Percentiles rank a stretch among this genome's conserved stretches.
Conservation (phyloP, 2,113 vertebrate species). For the Barnardius zonarius region DNA sequence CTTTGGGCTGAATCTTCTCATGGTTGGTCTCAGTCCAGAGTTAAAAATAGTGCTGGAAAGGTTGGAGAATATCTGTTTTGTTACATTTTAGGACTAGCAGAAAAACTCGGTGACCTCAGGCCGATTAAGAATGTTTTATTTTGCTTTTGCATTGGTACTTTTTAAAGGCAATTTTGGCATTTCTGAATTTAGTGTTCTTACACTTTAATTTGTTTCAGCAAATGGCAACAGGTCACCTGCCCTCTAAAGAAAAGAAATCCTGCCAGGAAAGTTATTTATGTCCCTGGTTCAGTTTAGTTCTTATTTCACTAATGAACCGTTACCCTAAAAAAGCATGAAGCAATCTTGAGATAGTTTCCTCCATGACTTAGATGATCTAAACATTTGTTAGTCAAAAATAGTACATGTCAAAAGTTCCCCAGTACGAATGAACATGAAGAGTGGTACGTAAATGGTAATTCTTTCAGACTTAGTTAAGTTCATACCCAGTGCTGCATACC, state of each 20-base stretch:
- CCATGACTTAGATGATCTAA: background rate
- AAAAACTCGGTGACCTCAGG: background rate
- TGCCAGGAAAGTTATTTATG: background rate
- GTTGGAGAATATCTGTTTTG: background rate
- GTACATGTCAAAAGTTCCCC: background rate
- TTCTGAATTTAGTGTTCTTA: background rate
- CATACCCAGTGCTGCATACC: background rate
- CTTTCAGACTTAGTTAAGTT: background rate
- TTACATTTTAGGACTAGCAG: background rate
- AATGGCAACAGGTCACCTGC: background rate
- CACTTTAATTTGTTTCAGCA: background rate
- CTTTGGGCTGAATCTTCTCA: background rate
- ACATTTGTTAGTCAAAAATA: background rate
- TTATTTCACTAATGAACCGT: background rate
- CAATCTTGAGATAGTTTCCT: background rate
- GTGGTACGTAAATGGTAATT: background rate
- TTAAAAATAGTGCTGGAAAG: background rate
- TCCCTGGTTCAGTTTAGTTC: background rate
- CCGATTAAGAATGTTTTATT: background rate
- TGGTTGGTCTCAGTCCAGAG: background rate
- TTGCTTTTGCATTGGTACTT: background rate
- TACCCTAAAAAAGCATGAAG: background rate
- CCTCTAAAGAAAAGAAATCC: background rate
- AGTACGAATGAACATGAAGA: background rate
- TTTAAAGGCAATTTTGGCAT: background rate